phyloP scores from a whole-genome alignment of 2,888 invertebrate species.

The Ceramica pisi region DNA sequence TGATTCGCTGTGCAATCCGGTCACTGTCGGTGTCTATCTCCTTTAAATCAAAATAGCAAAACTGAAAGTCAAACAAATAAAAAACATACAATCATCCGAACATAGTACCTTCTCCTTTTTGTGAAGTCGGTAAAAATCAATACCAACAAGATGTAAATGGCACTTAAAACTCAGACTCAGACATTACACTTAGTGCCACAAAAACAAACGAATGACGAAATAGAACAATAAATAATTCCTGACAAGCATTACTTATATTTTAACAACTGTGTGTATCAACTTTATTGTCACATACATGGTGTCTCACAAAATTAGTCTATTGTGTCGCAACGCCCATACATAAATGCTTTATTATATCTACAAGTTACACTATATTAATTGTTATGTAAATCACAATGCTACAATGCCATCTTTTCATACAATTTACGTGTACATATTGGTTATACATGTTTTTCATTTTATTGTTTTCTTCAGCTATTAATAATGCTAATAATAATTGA shows the following conservation, averaged over 20 bases:
- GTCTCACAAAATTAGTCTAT: slow-evolving; percentile 78
- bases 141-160: slow-evolving; percentile 1
- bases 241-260: slow-evolving; percentile 68
- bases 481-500: slow-evolving; percentile 78
- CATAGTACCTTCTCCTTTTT: too few species aligned
- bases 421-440: slow-evolving; percentile 70
- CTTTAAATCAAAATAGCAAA: too few species aligned
- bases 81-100: too few species aligned
- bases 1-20: too few species aligned
- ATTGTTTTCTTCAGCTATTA: slow-evolving; percentile 69
- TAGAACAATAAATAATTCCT: slow-evolving; percentile 58
- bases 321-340: slow-evolving; percentile 74
- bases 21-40: too few species aligned
- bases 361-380: slow-evolving; percentile 70
- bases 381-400: slow-evolving; percentile 72
- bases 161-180: slow-evolving; percentile 20
- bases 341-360: slow-evolving; percentile 68
- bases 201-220: slow-evolving; percentile 45
- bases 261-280: slow-evolving; percentile 65
- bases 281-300: slow-evolving; percentile 52
- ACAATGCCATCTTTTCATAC: slow-evolving; percentile 69
- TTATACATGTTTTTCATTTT: slow-evolving; percentile 72
- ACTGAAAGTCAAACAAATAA: too few species aligned
- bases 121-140: slow-evolving; percentile 22
- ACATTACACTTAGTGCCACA: not conserved